phyloP scores from a whole-genome alignment of 1,140 invertebrate species.

The Drosophila ohnishii region DNA sequence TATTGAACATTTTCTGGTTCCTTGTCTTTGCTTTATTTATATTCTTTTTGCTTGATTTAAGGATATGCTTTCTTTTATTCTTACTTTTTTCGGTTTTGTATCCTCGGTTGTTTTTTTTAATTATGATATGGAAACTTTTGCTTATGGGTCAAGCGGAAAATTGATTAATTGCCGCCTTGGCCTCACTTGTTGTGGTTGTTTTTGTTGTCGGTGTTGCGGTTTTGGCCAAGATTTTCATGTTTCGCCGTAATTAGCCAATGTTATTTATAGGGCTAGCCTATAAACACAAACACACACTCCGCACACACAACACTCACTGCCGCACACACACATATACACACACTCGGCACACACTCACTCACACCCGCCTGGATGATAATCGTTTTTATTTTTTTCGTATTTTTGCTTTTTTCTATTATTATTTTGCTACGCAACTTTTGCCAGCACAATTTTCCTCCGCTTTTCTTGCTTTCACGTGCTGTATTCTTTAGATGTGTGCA shows the following conservation, averaged over 20 bases:
- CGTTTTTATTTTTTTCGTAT: constrained; percentile 56
- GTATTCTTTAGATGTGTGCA: constrained; percentile 6
- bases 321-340: constrained; percentile 3
- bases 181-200: constrained; percentile 27
- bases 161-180: constrained; percentile 73
- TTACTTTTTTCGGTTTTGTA: constrained; percentile 26
- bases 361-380: constrained; percentile 63
- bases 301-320: constrained; percentile 2
- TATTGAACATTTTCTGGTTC: neutral
- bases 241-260: constrained; percentile 76
- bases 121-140: constrained; percentile 61
- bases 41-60: neutral
- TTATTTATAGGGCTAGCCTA: constrained; percentile 67
- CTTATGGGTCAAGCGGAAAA: constrained; percentile 76
- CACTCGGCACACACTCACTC: constrained; percentile 21
- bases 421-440: constrained; percentile 28
- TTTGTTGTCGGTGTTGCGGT: constrained; percentile 20
- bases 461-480: constrained; percentile 38
- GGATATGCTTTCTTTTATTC: constrained; percentile 26
- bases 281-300: constrained; percentile 9
- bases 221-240: constrained; percentile 78
- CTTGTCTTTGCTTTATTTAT: neutral
- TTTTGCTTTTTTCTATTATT: constrained; percentile 26
- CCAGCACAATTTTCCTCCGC: constrained; percentile 35
- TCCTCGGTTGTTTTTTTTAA: constrained; percentile 32